Base-by-base conservation (phyloP, 1,140 invertebrate species). In the Diachasma alloeum region DNA sequence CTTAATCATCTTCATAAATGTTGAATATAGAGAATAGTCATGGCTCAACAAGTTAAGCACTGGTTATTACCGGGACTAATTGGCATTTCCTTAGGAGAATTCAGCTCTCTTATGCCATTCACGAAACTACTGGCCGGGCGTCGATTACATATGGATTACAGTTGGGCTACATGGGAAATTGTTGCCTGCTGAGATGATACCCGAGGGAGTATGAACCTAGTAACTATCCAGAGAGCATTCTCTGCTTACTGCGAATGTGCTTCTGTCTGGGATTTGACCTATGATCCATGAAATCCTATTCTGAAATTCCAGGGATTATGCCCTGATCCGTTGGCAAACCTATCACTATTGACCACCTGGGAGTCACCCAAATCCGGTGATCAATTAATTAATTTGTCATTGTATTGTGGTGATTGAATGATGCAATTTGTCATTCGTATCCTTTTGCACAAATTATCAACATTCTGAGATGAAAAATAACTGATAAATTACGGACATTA, bases 61-160 rank as follows among this genome's bases (percentile, higher is more conserved):
- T 72, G 70, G 75, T 78, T 78, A 83, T 86, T 84, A 81, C 84
- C 82, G 75, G 9, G 77, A 68, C 81, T 86, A 86, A 86, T 85
- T 86, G 81, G 81, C 2, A 85, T 86, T 85, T 83, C 78, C 81
- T 82, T 83, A 83, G 81, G 67, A 42, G 26, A 66, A 13, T 73
- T 74, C 56, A 77, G 75, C 78, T 79, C 83, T 82, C 81, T 83
- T 82, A 81, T 80, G 81, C 77, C 80, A 77, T 69, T 76, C 67
- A 70, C 77, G 63, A 78, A 82, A 81, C 72, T 75, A 70, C 78
- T 59, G 70, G 69, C 79, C 77, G 74, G 74, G 75, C 79, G 81
- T 82, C 80, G 80, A 84, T 84, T 84, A 83, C 78, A 81, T 80
- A 78, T 78, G 80, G 79, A 82, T 84, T 84, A 83, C 73, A 79